A percentile compares a stretch with the other conserved stretches of the same genome.
Evolutionary conservation across 2,888 invertebrate genomes (phyloP).

Genomic region (Myopa tessellatipennis): DNA sequence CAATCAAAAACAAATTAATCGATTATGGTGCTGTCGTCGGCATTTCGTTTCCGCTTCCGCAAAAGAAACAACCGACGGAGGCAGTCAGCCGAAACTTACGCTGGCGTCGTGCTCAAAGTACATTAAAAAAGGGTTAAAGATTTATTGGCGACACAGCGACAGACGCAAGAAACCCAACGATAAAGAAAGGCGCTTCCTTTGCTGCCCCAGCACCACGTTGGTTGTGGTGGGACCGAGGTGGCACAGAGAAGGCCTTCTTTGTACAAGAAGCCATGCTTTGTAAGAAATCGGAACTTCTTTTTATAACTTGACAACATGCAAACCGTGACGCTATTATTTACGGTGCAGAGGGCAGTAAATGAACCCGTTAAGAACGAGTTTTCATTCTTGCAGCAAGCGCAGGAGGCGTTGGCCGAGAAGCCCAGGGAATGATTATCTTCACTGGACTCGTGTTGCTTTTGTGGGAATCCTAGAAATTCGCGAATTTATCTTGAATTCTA

Average conservation of each 20-base stretch:
- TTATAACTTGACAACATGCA: constrained; percentile 68
- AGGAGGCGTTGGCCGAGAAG: no score
- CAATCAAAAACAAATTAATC: constrained; percentile 69
- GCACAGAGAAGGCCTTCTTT: constrained; percentile 5
- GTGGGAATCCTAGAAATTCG: constrained; percentile 24
- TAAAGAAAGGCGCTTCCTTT: not conserved
- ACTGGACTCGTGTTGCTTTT: not conserved
- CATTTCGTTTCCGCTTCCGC: constrained; percentile 66
- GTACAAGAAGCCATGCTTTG: constrained; percentile 19
- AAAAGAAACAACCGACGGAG: constrained; percentile 56
- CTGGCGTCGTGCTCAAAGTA: not conserved
- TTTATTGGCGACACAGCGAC: constrained; percentile 58
- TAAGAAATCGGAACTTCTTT: constrained; percentile 36
- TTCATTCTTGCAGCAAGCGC: constrained; percentile 1
- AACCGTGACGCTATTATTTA: constrained; percentile 50
- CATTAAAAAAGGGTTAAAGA: constrained; percentile 61
- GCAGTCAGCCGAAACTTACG: constrained; percentile 25
- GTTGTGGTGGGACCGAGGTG: not conserved
- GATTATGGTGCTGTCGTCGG: constrained; percentile 66
- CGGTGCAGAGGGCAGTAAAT: constrained; percentile 22
- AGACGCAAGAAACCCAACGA: constrained; percentile 17
- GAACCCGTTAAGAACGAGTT: not conserved
- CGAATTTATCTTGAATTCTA: not conserved
- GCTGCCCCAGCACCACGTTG: not conserved
- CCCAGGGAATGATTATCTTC: not conserved